Evolutionary conservation across 1,140 invertebrate genomes (phyloP).

Genomic region (Neotoxoptera formosana): DNA sequence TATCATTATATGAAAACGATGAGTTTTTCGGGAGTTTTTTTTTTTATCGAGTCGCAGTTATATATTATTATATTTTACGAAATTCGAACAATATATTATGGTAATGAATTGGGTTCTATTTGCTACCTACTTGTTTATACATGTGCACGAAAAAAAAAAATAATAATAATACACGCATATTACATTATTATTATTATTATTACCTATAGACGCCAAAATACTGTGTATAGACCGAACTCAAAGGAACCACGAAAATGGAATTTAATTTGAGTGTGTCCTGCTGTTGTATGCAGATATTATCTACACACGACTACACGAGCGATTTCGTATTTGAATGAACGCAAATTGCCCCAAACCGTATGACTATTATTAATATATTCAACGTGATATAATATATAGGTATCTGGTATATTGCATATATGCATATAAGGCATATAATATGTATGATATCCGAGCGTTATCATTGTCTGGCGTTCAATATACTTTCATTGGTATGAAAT

Average conservation of each 20-base stretch:
- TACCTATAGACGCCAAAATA: not conserved
- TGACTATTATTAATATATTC: not conserved
- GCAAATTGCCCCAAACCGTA: not conserved
- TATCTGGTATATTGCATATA: too few relatives aligned
- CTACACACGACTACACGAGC: not conserved
- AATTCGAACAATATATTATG: not conserved
- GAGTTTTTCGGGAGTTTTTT: not conserved
- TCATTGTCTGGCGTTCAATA: not conserved
- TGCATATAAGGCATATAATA: not conserved
- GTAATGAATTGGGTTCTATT: not conserved
- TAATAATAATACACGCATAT: not conserved
- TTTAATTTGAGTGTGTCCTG: not conserved
- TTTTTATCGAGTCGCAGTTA: not conserved
- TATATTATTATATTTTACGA: not conserved
- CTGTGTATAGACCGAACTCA: not conserved
- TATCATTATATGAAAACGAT: not conserved
- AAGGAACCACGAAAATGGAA: not conserved
- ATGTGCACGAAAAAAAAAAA: not conserved
- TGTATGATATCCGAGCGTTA: not conserved
- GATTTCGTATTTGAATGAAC: not conserved
- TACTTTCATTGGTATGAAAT: not conserved
- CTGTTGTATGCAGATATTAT: not conserved
- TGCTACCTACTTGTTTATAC: conserved; percentile 21
- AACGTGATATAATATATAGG: not conserved
- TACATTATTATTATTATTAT: too few relatives aligned